Conservation (phyloP, 2,113 vertebrate species). For the Trachemys scripta region DNA sequence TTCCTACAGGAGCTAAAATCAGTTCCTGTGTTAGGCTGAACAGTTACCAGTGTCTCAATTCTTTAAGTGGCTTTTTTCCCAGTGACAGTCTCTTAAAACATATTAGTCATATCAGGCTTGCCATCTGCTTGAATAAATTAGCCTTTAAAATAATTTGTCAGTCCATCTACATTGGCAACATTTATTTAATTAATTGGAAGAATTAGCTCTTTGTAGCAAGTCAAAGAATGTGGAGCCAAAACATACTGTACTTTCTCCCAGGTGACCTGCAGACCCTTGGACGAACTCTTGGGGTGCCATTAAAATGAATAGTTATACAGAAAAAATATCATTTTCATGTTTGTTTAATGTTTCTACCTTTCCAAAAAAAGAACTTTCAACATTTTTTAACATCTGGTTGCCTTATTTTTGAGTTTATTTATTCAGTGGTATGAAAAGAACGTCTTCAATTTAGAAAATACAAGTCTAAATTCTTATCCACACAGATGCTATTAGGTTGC, state of each 20-base stretch:
- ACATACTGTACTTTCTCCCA: conserved; percentile 76
- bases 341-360: conserved; percentile 78
- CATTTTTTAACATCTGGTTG: conserved; percentile 80
- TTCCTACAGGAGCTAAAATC: not conserved
- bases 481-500: conserved; percentile 52
- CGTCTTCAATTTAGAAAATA: conserved; percentile 72
- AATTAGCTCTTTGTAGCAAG: conserved; percentile 83
- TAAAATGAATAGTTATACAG: conserved; percentile 81
- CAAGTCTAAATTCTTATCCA: conserved; percentile 43
- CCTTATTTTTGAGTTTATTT: conserved; percentile 75
- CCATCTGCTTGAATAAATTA: conserved; percentile 61
- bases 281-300: conserved; percentile 81
- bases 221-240: conserved; percentile 76
- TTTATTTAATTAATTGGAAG: conserved; percentile 83
- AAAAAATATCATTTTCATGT: conserved; percentile 79
- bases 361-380: conserved; percentile 69
- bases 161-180: conserved; percentile 70
- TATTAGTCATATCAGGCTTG: conserved; percentile 39
- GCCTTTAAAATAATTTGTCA: conserved; percentile 76
- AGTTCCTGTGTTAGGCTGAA: conserved; percentile 18
- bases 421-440: conserved; percentile 68
- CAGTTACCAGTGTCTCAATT: conserved; percentile 9
- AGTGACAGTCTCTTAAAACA: conserved; percentile 19
- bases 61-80: not conserved
- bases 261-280: conserved; percentile 82